These are phyloP conservation scores for Ctenicera cuprea DNA, from an alignment of 2,888 invertebrate genomes.

Conservation along the genomic window DNA sequence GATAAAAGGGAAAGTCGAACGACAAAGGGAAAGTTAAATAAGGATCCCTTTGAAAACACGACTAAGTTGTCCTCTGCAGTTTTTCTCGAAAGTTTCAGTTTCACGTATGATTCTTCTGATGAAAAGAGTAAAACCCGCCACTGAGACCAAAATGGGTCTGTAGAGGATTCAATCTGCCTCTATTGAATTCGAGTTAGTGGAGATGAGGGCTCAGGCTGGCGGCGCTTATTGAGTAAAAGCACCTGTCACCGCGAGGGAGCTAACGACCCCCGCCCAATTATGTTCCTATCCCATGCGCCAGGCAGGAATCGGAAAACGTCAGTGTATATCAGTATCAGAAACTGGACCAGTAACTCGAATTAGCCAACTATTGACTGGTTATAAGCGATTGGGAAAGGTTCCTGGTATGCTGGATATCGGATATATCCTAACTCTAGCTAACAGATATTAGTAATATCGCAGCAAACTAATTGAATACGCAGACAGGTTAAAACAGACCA, in stretches of 20 bases:
- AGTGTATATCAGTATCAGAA: constrained; percentile 34
- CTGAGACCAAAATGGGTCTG: constrained; percentile 47
- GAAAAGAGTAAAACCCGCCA: constrained; percentile 40
- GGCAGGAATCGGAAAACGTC: constrained; percentile 39
- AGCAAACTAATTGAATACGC: background rate
- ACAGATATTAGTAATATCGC: background rate
- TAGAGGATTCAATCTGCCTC: constrained; percentile 56
- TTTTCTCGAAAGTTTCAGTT: constrained; percentile 25
- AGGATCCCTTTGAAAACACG: background rate
- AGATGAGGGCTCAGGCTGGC: constrained; percentile 58
- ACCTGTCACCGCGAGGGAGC: constrained; percentile 57
- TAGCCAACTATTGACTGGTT: constrained; percentile 29
- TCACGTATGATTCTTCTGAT: constrained; percentile 35
- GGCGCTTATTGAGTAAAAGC: constrained; percentile 58
- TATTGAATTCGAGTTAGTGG: constrained; percentile 59
- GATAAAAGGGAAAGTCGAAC: background rate
- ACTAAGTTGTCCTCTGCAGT: constrained; percentile 3
- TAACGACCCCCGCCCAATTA: constrained; percentile 53
- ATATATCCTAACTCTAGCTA: constrained; percentile 1
- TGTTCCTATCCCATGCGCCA: constrained; percentile 27
- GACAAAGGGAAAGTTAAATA: constrained; percentile 10
- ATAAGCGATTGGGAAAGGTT: background rate
- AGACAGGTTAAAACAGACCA: background rate
- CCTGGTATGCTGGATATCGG: background rate
- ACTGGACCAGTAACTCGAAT: constrained; percentile 31